Evolutionary conservation across 2,113 vertebrate species (phyloP).

Genomic region (Siniperca chuatsi): DNA sequence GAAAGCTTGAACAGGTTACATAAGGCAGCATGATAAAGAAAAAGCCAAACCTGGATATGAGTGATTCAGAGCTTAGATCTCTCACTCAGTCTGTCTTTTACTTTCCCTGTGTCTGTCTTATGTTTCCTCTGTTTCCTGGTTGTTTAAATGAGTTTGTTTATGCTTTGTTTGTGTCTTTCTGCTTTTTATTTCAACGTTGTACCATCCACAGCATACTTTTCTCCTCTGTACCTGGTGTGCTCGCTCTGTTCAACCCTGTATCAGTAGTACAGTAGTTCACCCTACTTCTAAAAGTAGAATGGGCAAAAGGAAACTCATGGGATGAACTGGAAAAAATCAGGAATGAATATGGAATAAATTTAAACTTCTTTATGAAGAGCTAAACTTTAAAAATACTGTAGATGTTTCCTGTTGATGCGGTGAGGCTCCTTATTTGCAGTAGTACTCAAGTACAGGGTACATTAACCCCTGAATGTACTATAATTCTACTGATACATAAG

Average conservation of each 20-base stretch:
- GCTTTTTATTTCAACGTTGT: not conserved
- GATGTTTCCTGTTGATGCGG: not conserved
- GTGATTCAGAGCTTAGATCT: not conserved
- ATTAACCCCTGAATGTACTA: not conserved
- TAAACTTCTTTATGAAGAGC: not conserved
- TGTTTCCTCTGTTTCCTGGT: not conserved
- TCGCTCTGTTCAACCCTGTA: not conserved
- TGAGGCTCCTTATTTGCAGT: too few species aligned
- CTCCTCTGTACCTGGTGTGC: not conserved
- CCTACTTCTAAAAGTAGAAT: not conserved
- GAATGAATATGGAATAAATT: not conserved
- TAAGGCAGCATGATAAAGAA: slow-evolving; percentile 3
- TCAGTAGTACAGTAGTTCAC: not conserved
- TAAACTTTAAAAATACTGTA: not conserved
- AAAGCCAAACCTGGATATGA: not conserved
- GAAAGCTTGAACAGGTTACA: slow-evolving; percentile 22
- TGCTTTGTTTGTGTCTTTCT: not conserved
- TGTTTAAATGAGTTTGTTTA: not conserved
- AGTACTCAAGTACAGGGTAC: not conserved
- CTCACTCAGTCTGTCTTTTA: not conserved
- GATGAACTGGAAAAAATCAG: not conserved
- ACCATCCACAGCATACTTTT: not conserved
- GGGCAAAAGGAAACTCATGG: not conserved
- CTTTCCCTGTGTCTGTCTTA: not conserved
- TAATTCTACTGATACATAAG: not conserved